Evolutionary conservation across 2,113 vertebrate species (phyloP).

Genomic region (Centropus bengalensis): DNA sequence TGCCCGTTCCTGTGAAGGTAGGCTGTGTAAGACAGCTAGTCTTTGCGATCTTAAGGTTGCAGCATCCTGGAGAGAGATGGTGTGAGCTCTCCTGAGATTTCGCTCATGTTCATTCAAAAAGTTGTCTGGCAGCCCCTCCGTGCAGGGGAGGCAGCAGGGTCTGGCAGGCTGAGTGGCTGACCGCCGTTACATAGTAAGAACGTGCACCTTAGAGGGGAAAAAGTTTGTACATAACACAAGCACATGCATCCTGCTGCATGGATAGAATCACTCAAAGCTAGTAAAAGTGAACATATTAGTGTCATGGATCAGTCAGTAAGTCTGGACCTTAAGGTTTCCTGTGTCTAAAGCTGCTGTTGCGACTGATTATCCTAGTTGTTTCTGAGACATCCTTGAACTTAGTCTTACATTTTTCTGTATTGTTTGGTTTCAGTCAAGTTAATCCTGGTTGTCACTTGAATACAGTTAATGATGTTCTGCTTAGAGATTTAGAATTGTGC

Average conservation of each 20-base stretch:
- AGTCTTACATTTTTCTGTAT: not conserved
- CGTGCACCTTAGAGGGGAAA: not conserved
- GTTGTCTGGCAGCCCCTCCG: accelerated
- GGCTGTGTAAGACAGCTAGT: not conserved
- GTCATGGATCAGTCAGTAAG: not conserved
- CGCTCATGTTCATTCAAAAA: not conserved
- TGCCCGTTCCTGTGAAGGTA: not conserved
- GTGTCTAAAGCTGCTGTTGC: not conserved
- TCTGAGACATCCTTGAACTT: not conserved
- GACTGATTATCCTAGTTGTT: not conserved
- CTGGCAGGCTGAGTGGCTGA: not conserved
- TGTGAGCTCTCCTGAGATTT: not conserved
- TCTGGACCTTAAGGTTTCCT: not conserved
- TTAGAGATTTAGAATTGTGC: conserved; percentile 12
- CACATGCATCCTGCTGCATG: not conserved
- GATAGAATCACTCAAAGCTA: not conserved
- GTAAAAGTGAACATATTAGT: not conserved
- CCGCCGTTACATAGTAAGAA: accelerated
- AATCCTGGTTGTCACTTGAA: conserved; percentile 16
- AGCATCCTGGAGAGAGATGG: not conserved
- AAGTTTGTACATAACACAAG: not conserved
- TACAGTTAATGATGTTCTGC: not conserved
- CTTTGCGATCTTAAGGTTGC: not conserved
- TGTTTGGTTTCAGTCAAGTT: conserved; percentile 12
- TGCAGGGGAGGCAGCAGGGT: not conserved